A percentile compares a stretch with the other conserved stretches of the same genome.
These are phyloP conservation scores for Cyanoderma ruficeps DNA, from an alignment of 2,113 vertebrate species.

Conservation along the genomic window DNA sequence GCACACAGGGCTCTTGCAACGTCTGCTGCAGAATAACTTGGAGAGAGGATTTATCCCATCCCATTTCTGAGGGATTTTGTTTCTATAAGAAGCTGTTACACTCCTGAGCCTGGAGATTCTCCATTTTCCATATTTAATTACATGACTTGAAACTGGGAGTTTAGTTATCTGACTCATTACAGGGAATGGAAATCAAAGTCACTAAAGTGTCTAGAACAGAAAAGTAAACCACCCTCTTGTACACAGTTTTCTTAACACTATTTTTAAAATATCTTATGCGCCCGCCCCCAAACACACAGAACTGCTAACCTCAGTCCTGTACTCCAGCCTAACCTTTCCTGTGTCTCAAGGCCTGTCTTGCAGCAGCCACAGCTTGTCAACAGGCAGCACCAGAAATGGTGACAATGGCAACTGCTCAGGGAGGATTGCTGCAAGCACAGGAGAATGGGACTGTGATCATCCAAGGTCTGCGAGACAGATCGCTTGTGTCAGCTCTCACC, in stretches of 20 bases:
- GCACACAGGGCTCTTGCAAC: not conserved
- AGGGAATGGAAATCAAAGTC: not conserved
- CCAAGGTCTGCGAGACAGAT: not conserved
- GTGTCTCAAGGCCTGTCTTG: not conserved
- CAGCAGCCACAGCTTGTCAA: constrained; percentile 10
- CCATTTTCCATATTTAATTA: not conserved
- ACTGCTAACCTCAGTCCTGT: not conserved
- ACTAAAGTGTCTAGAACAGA: not conserved
- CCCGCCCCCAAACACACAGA: not conserved
- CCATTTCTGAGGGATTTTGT: not conserved
- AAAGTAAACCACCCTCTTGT: not conserved
- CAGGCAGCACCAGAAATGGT: not conserved
- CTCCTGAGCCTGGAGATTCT: not conserved
- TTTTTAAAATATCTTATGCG: not conserved
- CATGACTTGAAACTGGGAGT: not conserved
- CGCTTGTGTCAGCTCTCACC: not conserved
- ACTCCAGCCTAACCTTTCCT: not conserved
- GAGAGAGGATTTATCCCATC: not conserved
- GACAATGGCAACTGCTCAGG: constrained; percentile 13
- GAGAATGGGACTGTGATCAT: not conserved
- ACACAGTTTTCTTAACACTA: not conserved
- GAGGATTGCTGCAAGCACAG: not conserved
- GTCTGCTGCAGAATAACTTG: not conserved
- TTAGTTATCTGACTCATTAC: not conserved
- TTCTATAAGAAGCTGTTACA: not conserved